phyloP scores from a whole-genome alignment of 53 echinoderm and acorn worm species.

The Astropecten irregularis region DNA sequence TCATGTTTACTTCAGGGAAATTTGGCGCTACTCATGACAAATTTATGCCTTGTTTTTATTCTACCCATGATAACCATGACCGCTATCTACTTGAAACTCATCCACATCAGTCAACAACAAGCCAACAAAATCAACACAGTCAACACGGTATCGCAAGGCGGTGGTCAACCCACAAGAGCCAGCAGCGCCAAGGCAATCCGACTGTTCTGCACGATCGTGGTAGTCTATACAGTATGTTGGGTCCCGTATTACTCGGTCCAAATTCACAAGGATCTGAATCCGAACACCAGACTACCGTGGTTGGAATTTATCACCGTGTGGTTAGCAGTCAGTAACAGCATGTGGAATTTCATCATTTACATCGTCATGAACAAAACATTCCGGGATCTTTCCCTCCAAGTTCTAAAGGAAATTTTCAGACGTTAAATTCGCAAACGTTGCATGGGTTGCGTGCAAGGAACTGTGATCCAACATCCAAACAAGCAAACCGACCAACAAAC shows the following conservation, averaged over 20 bases:
- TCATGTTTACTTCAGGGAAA: not conserved
- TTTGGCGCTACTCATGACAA: not conserved
- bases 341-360: too few relatives aligned
- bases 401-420: too few relatives aligned
- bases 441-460: too few relatives aligned
- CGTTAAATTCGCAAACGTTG: too few relatives aligned
- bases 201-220: conserved; percentile 73
- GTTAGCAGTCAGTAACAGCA: conserved; percentile 1
- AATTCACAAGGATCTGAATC: not conserved
- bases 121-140: too few relatives aligned
- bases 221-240: conserved; percentile 74
- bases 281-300: not conserved
- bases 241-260: conserved; percentile 50
- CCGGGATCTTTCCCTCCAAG: too few relatives aligned
- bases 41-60: not conserved
- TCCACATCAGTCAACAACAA: too few relatives aligned
- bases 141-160: not conserved
- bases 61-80: not conserved
- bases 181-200: too few relatives aligned
- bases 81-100: conserved; percentile 20
- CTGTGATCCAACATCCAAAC: too few relatives aligned
- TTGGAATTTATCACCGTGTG: conserved; percentile 4
- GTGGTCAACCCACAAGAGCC: conserved; percentile 75
- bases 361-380: too few relatives aligned
- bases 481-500: too few relatives aligned